Evolutionary conservation across 2,113 vertebrate species (phyloP), one percentile per base, ranked within the genome.

Genomic region (Labrus mixtus): DNA sequence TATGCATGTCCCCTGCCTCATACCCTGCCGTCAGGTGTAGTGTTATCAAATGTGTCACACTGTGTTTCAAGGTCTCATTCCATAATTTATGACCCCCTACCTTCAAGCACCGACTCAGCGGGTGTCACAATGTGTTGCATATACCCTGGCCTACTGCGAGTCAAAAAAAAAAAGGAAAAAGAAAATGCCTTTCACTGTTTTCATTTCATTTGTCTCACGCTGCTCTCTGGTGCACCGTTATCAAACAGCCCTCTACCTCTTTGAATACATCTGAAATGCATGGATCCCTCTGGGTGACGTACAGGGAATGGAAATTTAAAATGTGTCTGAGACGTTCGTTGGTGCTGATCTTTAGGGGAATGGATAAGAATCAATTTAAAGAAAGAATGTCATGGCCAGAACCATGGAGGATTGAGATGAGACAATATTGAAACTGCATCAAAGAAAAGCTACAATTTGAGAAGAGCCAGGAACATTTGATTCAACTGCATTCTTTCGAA

Each of bases 21-120:
- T 13, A 25, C 50, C 50, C 33, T 53, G 68, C 70, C n/a, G 68
- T 78, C 56, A 23, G 67, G 43, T 75, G 60, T 73, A 10, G 15
- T 48, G 61, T 81, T 81, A 68, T 68, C 46, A 50, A 22, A 84
- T 82, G 60, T 54, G 64, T 77, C 75, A 81, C 58, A 37, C 66
- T 81, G 81, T 73, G 71, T 85, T 86, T 69, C 46, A 61, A 43
- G 84, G 81, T 59, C 62, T 78, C 77, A 45, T 59, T 88, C 71
- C 76, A 87, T 89, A 80, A 93, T 90, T 79, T 70, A 91, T 90
- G 75, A 84, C 79, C 82, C 60, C 65, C 45, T 78, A 68, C 79
- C 72, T 59, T 65, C 36, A 57, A 76, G 75, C 68, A 62, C 69
- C 61, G 79, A 61, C 75, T 76, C 82, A 78, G 84, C 80, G 72